phyloP scores from a whole-genome alignment of 1,140 invertebrate species.

The Lordiphosa clarofinis region DNA sequence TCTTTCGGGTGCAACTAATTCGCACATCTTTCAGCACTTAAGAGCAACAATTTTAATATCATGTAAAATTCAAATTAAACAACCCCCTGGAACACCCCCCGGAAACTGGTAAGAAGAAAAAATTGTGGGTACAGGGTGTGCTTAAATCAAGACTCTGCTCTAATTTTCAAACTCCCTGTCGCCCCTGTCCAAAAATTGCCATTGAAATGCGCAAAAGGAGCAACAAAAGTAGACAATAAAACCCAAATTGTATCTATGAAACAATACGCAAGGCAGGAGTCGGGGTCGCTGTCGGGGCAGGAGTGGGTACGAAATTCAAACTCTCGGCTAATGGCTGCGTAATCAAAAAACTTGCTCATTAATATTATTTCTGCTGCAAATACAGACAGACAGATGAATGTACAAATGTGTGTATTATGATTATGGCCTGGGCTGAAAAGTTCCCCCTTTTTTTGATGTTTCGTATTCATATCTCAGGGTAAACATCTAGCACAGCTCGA shows the following conservation, averaged over 20 bases:
- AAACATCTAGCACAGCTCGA: constrained; percentile 12
- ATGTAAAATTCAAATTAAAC: constrained; percentile 9
- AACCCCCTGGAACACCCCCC: constrained; percentile 5
- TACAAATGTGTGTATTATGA: constrained; percentile 26
- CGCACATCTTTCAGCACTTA: constrained; percentile 12
- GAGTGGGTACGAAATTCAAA: constrained; percentile 12
- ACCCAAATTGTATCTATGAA: constrained; percentile 14
- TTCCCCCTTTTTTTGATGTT: constrained; percentile 26
- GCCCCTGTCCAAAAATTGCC: too few species aligned
- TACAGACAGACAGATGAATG: constrained; percentile 24
- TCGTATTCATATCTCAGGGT: constrained; percentile 17
- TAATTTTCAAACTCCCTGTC: too few species aligned
- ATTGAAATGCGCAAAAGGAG: background rate
- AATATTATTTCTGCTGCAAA: constrained; percentile 19
- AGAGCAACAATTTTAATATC: constrained; percentile 4
- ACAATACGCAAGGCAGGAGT: constrained; percentile 1
- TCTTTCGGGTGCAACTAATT: constrained; percentile 3
- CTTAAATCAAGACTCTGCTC: too few species aligned
- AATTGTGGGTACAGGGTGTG: too few species aligned
- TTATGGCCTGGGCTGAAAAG: constrained; percentile 23
- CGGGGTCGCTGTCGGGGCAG: background rate
- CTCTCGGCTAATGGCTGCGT: constrained; percentile 22
- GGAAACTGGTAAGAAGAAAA: background rate
- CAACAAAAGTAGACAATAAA: constrained; percentile 16
- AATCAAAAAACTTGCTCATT: constrained; percentile 24